Evolutionary conservation across 2,113 vertebrate genomes (phyloP).

Genomic region (Phylloscopus trochiloides): DNA sequence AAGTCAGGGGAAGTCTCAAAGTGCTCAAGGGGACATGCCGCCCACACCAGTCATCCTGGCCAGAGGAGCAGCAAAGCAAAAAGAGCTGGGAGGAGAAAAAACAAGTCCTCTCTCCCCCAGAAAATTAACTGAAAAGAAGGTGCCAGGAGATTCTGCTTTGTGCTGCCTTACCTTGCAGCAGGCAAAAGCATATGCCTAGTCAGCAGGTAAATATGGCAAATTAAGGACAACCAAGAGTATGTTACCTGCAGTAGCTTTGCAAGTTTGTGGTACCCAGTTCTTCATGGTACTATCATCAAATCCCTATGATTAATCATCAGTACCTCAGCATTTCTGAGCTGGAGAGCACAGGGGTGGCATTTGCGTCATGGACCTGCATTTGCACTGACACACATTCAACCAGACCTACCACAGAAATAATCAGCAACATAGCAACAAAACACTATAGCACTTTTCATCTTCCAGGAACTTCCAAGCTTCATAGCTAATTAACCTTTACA

Average conservation of each 20-base stretch:
- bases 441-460: neutral
- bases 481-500: neutral
- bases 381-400: neutral
- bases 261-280: neutral
- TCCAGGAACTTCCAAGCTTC: neutral
- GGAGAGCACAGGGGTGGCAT: neutral
- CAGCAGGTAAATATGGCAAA: neutral
- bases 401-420: neutral
- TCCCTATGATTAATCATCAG: neutral
- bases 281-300: neutral
- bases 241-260: neutral
- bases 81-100: neutral
- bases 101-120: neutral
- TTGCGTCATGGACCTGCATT: accelerated
- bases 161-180: neutral
- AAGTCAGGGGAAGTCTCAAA: conserved; percentile 2
- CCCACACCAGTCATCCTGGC: neutral
- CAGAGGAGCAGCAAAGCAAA: neutral
- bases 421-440: neutral
- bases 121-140: neutral
- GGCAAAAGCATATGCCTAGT: accelerated
- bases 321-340: neutral
- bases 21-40: neutral
- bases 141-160: neutral
- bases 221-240: neutral